A percentile compares a stretch with the other conserved stretches of the same genome.
Evolutionary conservation across 2,888 invertebrate genomes (phyloP).

Genomic region (Barypeithes pellucidus): DNA sequence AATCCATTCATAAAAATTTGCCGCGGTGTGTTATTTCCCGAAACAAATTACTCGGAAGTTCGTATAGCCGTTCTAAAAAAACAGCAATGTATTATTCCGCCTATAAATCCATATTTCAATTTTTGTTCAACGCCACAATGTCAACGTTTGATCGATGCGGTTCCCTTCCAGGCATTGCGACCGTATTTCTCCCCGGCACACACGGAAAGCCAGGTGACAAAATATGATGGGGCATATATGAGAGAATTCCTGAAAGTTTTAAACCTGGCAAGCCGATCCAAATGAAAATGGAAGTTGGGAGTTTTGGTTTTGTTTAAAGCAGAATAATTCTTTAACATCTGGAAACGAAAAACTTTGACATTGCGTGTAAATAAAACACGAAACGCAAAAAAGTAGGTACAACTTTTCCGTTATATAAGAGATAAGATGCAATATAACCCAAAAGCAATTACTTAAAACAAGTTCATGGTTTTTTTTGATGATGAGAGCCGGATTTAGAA

Average conservation of each 20-base stretch:
- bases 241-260: slow-evolving; percentile 40
- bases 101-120: slow-evolving; percentile 25
- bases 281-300: not conserved
- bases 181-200: slow-evolving; percentile 22
- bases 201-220: slow-evolving; percentile 39
- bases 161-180: slow-evolving; percentile 37
- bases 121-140: slow-evolving; percentile 22
- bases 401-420: too few relatives aligned
- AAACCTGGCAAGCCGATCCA: slow-evolving; percentile 15
- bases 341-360: too few relatives aligned
- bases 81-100: not conserved
- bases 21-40: not conserved
- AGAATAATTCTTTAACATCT: slow-evolving; percentile 1
- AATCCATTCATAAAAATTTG: not conserved
- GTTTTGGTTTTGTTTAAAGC: slow-evolving; percentile 12
- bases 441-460: too few relatives aligned
- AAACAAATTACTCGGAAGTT: not conserved
- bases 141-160: slow-evolving; percentile 46
- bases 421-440: too few relatives aligned
- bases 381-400: too few relatives aligned
- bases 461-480: too few relatives aligned
- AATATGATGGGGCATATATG: slow-evolving; percentile 37
- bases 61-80: not conserved
- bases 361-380: too few relatives aligned
- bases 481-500: too few relatives aligned